Evolutionary conservation across 2,113 vertebrate species (phyloP), one percentile per base, ranked within the genome.

Genomic region (Leptobrachium ailaonicum): DNA sequence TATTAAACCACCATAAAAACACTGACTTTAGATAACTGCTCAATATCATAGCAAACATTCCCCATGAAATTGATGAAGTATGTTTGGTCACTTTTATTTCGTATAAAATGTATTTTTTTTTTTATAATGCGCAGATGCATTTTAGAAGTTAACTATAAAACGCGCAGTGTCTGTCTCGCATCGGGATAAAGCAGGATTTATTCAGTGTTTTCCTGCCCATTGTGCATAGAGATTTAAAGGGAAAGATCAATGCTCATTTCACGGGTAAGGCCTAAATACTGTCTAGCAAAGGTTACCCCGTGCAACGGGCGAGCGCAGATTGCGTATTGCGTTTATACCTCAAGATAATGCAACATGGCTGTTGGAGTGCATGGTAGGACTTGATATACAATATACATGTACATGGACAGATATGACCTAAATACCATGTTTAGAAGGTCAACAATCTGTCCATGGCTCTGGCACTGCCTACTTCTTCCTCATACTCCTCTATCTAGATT

Each of bases 191-290:
- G 91, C 87, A 85, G 84, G 85, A 86, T 88, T 88, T 92, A 6
- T 68, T 53, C 91, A 91, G 91, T 91, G 90, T 92, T 90, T 93
- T 92, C 89, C 90, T 91, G 90, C 92, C 4, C 8, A 50, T 50
- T 93, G 3, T 91, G 84, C 83, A 88, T 92, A 2, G 1, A 32
- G 5, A 64, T 64, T 7, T 64, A 32, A 64, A 40, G 62, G 32
- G 32, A 40, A 3, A 13, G 10, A 4, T 60, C 13, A 60, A 60
- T 12, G 10, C 56, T 2, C 62, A 64, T 32, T 64, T 8, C n/a
- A 32, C 9, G 62, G 5, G n/a, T 8, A 50, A 5, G 20, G 62
- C 32, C 62, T 20, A 40, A 8, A 64, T n/a, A 7, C 20, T 32
- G n/a, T 20, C n/a, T 40, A 8, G 20, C n/a, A 64, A 8, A 40